Base-by-base conservation (phyloP, 2,113 vertebrate genomes). In the Misgurnus mizolepis region DNA sequence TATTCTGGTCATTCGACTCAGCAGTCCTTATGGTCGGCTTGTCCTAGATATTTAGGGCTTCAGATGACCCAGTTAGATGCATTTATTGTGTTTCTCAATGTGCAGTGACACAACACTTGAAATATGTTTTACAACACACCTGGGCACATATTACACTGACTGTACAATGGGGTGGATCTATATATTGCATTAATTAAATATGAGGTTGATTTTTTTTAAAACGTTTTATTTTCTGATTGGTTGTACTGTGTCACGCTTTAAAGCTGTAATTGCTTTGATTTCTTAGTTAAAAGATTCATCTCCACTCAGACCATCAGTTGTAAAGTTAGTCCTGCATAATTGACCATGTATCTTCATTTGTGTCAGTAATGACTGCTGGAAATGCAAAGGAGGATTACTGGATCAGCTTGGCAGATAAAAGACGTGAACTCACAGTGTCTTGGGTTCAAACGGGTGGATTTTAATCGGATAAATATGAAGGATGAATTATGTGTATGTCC, bases 1-100 rank as follows among this genome's bases (percentile, higher is more conserved):
- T 72, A 55, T 55, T 27, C 12, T 72, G 55, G 50, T 22, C 27
- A 27, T 55, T 72, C 14, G 12, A 62, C 58, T 75, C 18, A 15
- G 14, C 73, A 73, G 41, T 66, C 60, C 70, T 74, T 9, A 60
- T 64, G 60, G n/a, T 12, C 45, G 47, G 69, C 50, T 72, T 67
- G 79, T 80, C 72, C 80, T 53, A 83, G 78, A 85, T 82, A 56
- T 67, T 76, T 53, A n/a, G 60, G 67, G 67, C 67, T 49, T 75
- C 27, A 22, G 55, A 76, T 80, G 77, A 82, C 84, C 81, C 73
- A 82, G 55, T 83, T 85, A 73, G 53, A 41, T 49, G 18, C 39
- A 47, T 55, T 67, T 74, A 53, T 49, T 71, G 56, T 69, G 53
- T 56, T 34, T 77, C 62, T 79, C 65, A 4, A 11, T 76, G 12